Evolutionary conservation across 2,888 invertebrate genomes (phyloP), one percentile per base, ranked within the genome.

Genomic region (Eudemis profundana): DNA sequence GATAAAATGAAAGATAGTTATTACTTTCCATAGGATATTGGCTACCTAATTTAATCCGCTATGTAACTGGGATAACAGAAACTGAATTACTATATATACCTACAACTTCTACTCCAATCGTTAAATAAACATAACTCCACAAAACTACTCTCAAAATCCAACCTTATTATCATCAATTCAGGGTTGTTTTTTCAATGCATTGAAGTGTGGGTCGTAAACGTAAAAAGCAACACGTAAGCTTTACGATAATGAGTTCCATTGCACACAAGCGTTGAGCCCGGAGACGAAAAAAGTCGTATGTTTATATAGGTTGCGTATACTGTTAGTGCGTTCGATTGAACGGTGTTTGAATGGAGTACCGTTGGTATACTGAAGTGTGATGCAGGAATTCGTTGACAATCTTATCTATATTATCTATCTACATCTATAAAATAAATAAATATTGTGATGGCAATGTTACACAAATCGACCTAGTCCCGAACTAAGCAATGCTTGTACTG

Each of bases 221-320:
- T 56, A 56, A 56, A 56, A 56, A 56, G 42, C 56, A 56, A 56
- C 56, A 56, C 17, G 56, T 56, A 44, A 38, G 56, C 29, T 56
- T 56, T 56, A 56, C 42, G 56, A 56, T 33, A 33, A n/a, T n/a
- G n/a, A n/a, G 40, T 40, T 15, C 42, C 40, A 27, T 38, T 53
- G 53, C 53, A 53, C 38, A 53, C 53, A 53, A 21, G 38, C 23
- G 51, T 21, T 8, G 23, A 14, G 5, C 3, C 7, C 42, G 27
- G 21, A 54, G 3, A 27, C 7, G 4, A 27, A 27, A 29, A 54
- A 12, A 8, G 42, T 54, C 27, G 3, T 54, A 42, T 27, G 15
- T 42, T 27, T 1, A 7, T 17, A 5, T 17, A 12, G 12, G 12
- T 40, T 54, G 1, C 4, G 15, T 40, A 12, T 0, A 10, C 3